A percentile compares a stretch with the other conserved stretches of the same genome.
These are phyloP conservation scores for Corythaixoides concolor DNA, from an alignment of 2,113 vertebrate genomes.

Conservation along the genomic window DNA sequence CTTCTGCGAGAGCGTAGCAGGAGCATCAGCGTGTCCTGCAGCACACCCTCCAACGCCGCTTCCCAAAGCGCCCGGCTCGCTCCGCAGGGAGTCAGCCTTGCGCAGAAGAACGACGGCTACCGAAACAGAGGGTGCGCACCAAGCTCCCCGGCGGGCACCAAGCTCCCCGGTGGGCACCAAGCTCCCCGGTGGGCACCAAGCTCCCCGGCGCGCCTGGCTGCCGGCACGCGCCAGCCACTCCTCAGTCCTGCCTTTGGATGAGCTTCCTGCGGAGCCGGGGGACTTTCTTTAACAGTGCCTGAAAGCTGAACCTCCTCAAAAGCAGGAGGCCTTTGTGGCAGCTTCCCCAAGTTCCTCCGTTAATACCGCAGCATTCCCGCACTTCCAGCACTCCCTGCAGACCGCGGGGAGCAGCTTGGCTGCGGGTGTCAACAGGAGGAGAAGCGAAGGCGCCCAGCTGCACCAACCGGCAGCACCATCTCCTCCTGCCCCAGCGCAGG, in stretches of 20 bases:
- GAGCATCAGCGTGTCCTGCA: background rate
- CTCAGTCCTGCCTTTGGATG: fast-evolving
- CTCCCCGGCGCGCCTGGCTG: background rate
- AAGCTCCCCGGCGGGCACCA: too few species aligned
- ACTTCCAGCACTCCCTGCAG: background rate
- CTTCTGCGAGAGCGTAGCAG: background rate
- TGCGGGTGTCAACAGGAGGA: background rate
- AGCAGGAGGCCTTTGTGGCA: fast-evolving
- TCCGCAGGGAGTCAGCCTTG: background rate
- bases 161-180: too few species aligned
- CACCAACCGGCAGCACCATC: background rate
- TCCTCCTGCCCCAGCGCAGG: background rate
- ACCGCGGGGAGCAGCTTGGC: background rate
- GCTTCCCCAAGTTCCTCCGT: background rate
- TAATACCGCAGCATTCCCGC: background rate
- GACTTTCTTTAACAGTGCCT: background rate
- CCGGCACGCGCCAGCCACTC: background rate
- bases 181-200: too few species aligned
- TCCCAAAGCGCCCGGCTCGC: background rate
- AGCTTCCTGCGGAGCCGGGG: background rate
- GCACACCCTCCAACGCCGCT: background rate
- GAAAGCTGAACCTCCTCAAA: background rate
- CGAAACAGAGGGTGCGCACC: too few species aligned
- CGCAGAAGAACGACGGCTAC: too few species aligned
- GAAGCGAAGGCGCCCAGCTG: background rate